phyloP scores from a whole-genome alignment of 2,113 vertebrate species.

The Lampris megalopsis region DNA sequence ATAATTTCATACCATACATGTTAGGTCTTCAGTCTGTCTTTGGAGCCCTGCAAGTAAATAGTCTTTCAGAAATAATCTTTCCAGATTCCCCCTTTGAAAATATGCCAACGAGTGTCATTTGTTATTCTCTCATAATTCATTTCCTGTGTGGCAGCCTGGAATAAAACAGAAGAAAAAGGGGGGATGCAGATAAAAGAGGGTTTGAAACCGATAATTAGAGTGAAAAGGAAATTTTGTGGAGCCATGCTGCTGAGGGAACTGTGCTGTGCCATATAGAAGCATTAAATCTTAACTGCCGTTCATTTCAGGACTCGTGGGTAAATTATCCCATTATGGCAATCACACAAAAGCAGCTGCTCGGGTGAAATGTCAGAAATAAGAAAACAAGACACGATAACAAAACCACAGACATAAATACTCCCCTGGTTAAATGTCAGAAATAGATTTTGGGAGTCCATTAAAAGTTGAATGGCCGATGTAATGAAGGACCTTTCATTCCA shows the following conservation, averaged over 20 bases:
- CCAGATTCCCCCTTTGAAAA: conserved; percentile 73
- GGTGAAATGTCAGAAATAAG: conserved; percentile 37
- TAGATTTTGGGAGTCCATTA: conserved; percentile 40
- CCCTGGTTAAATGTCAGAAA: background rate
- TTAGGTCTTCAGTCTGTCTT: conserved; percentile 67
- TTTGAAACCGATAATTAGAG: conserved; percentile 57
- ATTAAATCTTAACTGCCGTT: conserved; percentile 64
- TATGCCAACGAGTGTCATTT: conserved; percentile 66
- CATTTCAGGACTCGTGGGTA: conserved; percentile 47
- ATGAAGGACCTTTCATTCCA: conserved; percentile 35
- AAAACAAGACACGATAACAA: conserved; percentile 35
- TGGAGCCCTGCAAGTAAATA: conserved; percentile 58
- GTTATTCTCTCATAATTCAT: conserved; percentile 81
- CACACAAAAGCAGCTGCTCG: conserved; percentile 16
- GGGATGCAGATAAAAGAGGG: conserved; percentile 46
- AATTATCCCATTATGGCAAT: conserved; percentile 66
- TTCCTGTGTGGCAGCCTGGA: conserved; percentile 82
- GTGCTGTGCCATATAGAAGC: conserved; percentile 14
- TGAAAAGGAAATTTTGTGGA: conserved; percentile 67
- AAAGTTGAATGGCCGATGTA: conserved; percentile 43
- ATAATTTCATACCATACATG: conserved; percentile 66
- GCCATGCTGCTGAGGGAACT: conserved; percentile 54
- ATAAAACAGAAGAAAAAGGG: conserved; percentile 48
- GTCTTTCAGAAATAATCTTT: conserved; percentile 66
- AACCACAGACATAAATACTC: conserved; percentile 17